These are phyloP conservation scores for Acanthurus lineatus DNA, from an alignment of 2,797 vertebrate genomes.

Conservation along the genomic window DNA sequence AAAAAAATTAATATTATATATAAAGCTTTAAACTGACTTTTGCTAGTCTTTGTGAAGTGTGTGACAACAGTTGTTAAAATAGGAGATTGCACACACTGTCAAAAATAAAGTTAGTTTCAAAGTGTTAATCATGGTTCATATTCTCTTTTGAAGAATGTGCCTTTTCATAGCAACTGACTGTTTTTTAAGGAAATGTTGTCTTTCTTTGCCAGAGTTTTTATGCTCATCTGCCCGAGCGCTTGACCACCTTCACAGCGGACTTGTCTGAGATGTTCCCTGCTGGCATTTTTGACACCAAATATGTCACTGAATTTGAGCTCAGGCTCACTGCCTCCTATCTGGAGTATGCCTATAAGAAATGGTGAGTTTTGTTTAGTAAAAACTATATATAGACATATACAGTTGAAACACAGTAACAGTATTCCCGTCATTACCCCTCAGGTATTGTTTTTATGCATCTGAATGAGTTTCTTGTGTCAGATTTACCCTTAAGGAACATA, in stretches of 20 bases:
- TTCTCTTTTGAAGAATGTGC: background rate
- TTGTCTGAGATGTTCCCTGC: conserved; percentile 96
- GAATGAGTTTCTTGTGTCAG: background rate
- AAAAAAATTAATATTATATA: too few relatives aligned
- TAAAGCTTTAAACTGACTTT: too few relatives aligned
- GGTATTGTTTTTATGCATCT: background rate
- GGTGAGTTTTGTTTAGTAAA: conserved; percentile 81
- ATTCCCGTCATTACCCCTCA: background rate
- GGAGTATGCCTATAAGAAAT: conserved; percentile 98
- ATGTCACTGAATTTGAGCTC: conserved; percentile 92
- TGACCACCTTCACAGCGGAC: conserved; percentile 93
- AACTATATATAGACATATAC: background rate
- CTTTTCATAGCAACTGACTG: background rate
- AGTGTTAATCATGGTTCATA: background rate
- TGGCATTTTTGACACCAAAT: conserved; percentile 97
- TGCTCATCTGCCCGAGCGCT: conserved; percentile 91
- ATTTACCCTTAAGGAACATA: background rate
- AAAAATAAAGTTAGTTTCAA: too few relatives aligned
- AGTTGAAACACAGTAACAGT: background rate
- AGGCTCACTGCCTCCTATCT: conserved; percentile 94
- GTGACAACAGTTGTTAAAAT: too few relatives aligned
- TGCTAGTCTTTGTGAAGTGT: too few relatives aligned
- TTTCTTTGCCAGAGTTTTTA: conserved; percentile 90
- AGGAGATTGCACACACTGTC: too few relatives aligned
- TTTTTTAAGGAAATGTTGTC: background rate